Base-by-base conservation (phyloP, 2,797 vertebrate species). In the Neosilurus mollespiculum region DNA sequence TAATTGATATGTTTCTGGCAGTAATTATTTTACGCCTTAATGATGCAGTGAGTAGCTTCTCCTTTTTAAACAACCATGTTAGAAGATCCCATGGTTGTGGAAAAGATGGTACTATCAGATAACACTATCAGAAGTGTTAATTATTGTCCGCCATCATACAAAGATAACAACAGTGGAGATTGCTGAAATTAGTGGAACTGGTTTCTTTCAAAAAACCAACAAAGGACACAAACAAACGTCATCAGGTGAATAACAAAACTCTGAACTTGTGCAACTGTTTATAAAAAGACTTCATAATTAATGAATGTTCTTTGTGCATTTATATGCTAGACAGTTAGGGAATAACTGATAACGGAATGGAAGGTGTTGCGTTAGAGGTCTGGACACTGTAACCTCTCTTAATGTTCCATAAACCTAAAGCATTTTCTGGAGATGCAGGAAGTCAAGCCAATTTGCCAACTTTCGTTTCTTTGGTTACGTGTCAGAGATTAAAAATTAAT, bases 401-500 rank as follows among this genome's bases (percentile, higher is more conserved):
- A 15, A 26, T 30, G 24, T 30, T 26, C 7, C 14, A 51, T 5
- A 49, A 6, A 20, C 2, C 15, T 53, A 71, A 53, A 51, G 43
- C 12, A 26, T 51, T 51, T 71, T 67, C 53, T 83, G 34, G 10
- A 51, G 22, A 51, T 49, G 9, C 43, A 37, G 58, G 56, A 37
- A 64, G 9, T 43, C 66, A 59, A 49, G 51, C 56, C 54, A 56
- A n/a, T 61, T 54, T 59, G 0, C 12, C 14, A n/a, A 16, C 5
- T 12, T 14, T 43, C 12, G 53, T 78, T n/a, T 65, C n/a, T 43
- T 75, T 80, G 67, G 54, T 77, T 59, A 71, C 34, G 11, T 53
- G 49, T 15, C 37, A 61, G 71, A 81, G 70, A 84, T 69, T 58
- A 80, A 59, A 80, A n/a, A n/a, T n/a, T n/a, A n/a, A 16, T 20